Percentiles rank a stretch among this genome's conserved stretches.
phyloP scores from a whole-genome alignment of 2,797 vertebrate species.

The Psittacula echo region DNA sequence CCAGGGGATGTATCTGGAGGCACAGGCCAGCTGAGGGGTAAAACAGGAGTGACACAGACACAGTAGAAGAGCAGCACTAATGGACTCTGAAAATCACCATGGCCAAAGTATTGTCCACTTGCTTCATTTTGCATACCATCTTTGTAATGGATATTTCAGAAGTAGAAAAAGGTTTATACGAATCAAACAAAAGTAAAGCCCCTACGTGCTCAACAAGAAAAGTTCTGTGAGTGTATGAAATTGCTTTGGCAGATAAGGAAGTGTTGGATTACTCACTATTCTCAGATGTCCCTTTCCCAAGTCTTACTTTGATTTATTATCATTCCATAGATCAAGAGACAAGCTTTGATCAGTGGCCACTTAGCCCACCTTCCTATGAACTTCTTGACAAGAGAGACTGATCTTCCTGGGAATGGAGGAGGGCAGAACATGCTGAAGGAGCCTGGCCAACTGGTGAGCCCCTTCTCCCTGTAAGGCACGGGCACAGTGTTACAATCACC shows the following conservation, averaged over 20 bases:
- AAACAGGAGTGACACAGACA: background rate
- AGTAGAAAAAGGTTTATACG: background rate
- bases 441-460: background rate
- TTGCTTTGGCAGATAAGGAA: slow-evolving; percentile 11
- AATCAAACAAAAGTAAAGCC: background rate
- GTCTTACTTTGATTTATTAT: slow-evolving; percentile 50
- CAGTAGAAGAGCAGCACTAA: background rate
- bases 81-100: background rate
- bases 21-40: background rate
- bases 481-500: background rate
- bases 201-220: background rate
- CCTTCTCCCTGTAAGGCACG: background rate
- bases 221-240: background rate
- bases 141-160: background rate
- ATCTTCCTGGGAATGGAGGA: slow-evolving; percentile 37
- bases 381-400: slow-evolving; percentile 44
- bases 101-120: background rate
- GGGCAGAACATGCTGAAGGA: slow-evolving; percentile 27
- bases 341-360: background rate
- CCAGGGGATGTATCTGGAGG: background rate
- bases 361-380: slow-evolving; percentile 38
- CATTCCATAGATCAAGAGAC: slow-evolving; percentile 43
- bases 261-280: slow-evolving; percentile 25
- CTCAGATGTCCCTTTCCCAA: slow-evolving; percentile 24
- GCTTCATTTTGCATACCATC: background rate